A percentile compares a stretch with the other conserved stretches of the same genome.
Evolutionary conservation across 2,113 vertebrate genomes (phyloP).

Genomic region (Eulacestoma nigropectus): DNA sequence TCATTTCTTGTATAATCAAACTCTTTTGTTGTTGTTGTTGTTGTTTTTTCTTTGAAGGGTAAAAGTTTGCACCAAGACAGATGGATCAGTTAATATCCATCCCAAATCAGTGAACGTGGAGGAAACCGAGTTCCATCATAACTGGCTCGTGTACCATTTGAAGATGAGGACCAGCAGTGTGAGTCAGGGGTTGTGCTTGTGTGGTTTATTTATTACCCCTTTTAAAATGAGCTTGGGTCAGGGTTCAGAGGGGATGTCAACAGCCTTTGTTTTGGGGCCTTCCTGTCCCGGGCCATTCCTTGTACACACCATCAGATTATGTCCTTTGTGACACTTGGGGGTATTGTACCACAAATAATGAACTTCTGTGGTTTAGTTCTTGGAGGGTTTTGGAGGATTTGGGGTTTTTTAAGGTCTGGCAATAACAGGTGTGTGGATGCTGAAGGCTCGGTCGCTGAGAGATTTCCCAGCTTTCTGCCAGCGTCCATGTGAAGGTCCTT

Average conservation of each 20-base stretch:
- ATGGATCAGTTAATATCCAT: constrained; percentile 91
- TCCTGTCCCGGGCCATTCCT: not conserved
- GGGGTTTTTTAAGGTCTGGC: not conserved
- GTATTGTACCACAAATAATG: not conserved
- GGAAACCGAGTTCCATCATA: constrained; percentile 87
- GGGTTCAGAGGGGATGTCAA: not conserved
- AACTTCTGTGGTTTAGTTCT: not conserved
- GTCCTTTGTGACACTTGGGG: not conserved
- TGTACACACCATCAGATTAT: not conserved
- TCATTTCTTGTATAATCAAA: not conserved
- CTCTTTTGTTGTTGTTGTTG: no score
- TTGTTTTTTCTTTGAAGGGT: constrained; percentile 69
- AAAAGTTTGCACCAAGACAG: constrained; percentile 91
- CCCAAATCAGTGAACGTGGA: constrained; percentile 96
- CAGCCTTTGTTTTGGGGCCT: not conserved
- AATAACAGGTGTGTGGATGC: not conserved
- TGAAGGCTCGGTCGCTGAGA: no score
- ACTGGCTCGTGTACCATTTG: constrained; percentile 96
- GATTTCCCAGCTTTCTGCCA: no score
- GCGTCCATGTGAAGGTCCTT: no score
- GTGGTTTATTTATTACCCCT: not conserved
- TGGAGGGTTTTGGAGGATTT: not conserved
- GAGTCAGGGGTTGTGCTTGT: constrained; percentile 56
- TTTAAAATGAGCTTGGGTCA: not conserved
- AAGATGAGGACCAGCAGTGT: constrained; percentile 98